phyloP scores from a whole-genome alignment of 2,888 invertebrate species.

The Eristalis arbustorum region DNA sequence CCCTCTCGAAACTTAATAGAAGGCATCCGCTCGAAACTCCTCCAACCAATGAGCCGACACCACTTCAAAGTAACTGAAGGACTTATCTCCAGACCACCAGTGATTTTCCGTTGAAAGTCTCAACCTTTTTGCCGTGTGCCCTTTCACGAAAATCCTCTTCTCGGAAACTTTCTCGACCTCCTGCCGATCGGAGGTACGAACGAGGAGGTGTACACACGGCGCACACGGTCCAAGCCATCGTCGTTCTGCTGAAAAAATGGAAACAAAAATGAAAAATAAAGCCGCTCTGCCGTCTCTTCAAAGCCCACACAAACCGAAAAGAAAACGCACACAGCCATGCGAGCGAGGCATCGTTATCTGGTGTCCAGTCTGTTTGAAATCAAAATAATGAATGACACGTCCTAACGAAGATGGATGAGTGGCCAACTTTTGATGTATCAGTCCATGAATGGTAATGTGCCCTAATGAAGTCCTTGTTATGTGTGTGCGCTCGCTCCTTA shows the following conservation, averaged over 20 bases:
- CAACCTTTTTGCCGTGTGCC: not conserved
- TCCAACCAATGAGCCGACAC: not conserved
- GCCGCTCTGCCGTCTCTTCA: not conserved
- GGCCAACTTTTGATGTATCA: slow-evolving; percentile 56
- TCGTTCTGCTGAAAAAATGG: not conserved
- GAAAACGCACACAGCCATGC: not conserved
- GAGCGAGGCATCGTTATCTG: slow-evolving; percentile 39
- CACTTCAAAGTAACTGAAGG: not conserved
- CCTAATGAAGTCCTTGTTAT: slow-evolving; percentile 52
- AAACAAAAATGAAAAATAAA: slow-evolving; percentile 10
- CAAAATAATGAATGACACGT: slow-evolving; percentile 61
- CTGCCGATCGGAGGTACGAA: not conserved
- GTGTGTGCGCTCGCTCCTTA: slow-evolving; percentile 14
- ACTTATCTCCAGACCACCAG: not conserved
- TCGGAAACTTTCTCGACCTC: not conserved
- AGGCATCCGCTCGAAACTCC: not conserved
- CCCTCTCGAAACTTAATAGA: not conserved
- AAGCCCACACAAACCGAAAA: slow-evolving; percentile 21
- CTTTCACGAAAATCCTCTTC: not conserved
- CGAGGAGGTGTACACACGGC: not conserved
- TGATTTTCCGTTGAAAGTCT: not conserved
- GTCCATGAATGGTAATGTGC: slow-evolving; percentile 63
- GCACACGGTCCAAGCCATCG: not conserved
- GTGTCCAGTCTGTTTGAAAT: slow-evolving; percentile 55
- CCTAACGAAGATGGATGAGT: slow-evolving; percentile 67